Evolutionary conservation across 2,888 invertebrate species (phyloP).

Genomic region (Mythimna ferrago): DNA sequence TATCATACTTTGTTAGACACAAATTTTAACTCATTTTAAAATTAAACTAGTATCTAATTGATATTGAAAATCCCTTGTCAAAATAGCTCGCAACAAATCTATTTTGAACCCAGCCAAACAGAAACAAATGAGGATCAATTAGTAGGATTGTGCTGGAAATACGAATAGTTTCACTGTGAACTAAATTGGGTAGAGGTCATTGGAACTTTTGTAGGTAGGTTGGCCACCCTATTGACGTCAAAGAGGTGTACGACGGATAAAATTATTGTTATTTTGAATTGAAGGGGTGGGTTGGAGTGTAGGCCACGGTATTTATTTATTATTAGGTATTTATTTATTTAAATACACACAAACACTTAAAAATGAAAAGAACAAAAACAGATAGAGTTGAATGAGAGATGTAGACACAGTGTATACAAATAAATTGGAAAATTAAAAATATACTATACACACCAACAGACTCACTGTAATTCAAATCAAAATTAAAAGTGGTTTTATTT

Average conservation of each 20-base stretch:
- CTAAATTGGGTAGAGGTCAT: constrained; percentile 64
- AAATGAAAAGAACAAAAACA: no score
- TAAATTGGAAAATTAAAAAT: no score
- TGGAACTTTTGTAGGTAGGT: constrained; percentile 67
- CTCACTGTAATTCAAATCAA: no score
- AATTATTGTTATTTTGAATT: neutral
- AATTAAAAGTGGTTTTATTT: no score
- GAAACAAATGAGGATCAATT: constrained; percentile 53
- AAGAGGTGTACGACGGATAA: neutral
- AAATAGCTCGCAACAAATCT: constrained; percentile 12
- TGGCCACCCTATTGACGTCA: constrained; percentile 65
- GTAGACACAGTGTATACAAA: no score
- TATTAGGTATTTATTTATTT: no score
- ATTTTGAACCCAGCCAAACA: constrained; percentile 40
- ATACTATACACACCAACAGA: no score
- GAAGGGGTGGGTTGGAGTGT: neutral
- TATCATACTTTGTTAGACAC: no score
- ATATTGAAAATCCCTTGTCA: constrained; percentile 6
- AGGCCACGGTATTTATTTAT: neutral
- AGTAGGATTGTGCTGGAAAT: constrained; percentile 29
- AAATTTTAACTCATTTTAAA: neutral
- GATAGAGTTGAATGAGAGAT: no score
- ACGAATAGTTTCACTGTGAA: constrained; percentile 26
- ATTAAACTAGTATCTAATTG: neutral
- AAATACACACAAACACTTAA: no score